Percentiles rank a stretch among this genome's conserved stretches.
Conservation (phyloP, 2,888 invertebrate genomes). For the Coremacera marginata region DNA sequence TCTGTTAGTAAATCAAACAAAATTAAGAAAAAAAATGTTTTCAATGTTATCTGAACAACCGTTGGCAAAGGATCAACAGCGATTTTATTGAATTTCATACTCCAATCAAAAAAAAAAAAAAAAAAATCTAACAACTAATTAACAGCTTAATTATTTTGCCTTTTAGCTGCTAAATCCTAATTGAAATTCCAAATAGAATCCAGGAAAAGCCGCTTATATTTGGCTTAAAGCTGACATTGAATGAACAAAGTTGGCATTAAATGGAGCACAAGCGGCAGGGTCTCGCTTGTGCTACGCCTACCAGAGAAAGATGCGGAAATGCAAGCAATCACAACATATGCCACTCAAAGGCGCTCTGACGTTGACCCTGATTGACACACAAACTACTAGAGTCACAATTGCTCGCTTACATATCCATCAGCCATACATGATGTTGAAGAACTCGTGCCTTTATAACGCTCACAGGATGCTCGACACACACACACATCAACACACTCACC, state of each 20-base stretch:
- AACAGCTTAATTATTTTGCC: not conserved
- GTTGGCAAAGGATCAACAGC: not conserved
- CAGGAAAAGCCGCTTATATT: conserved; percentile 34
- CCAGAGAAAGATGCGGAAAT: not conserved
- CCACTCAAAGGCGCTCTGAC: not conserved
- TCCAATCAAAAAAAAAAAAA: not conserved
- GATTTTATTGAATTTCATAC: not conserved
- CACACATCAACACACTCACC: not conserved
- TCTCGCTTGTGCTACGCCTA: not conserved
- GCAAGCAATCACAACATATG: conserved; percentile 32
- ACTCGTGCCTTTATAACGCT: conserved; percentile 11
- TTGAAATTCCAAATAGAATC: conserved; percentile 32
- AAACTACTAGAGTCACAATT: not conserved
- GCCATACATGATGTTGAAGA: not conserved
- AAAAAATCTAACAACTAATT: not conserved
- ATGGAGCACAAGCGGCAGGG: not conserved
- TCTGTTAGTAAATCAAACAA: not conserved
- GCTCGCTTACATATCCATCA: not conserved
- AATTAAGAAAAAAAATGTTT: not conserved
- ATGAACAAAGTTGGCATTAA: not conserved
- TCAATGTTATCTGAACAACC: not conserved
- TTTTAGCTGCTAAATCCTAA: conserved; percentile 27
- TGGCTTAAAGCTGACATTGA: not conserved
- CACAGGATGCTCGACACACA: not conserved
- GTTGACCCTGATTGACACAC: conserved; percentile 7